Conservation (phyloP, 2,113 vertebrate genomes). For the Podarcis cretensis region DNA sequence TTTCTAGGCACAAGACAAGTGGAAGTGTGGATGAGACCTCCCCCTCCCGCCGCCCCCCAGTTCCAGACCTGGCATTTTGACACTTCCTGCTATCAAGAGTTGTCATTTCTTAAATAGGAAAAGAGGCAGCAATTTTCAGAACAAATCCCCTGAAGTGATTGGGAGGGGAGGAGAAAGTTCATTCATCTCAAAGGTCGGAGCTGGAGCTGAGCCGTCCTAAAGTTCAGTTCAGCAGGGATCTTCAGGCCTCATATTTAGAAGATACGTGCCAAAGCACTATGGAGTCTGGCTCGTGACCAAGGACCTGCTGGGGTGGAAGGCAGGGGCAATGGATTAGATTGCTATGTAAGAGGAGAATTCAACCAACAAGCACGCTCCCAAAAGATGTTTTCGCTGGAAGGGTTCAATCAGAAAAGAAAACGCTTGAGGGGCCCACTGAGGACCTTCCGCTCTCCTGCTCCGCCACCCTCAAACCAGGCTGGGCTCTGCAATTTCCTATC, state of each 20-base stretch:
- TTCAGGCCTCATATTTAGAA: constrained; percentile 8
- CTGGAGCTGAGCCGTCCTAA: neutral
- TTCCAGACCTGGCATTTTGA: neutral
- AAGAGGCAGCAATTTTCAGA: constrained; percentile 1
- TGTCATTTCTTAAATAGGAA: neutral
- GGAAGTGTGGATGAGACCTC: too few relatives aligned
- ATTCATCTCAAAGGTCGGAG: neutral
- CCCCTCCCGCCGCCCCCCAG: neutral
- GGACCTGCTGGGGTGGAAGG: constrained; percentile 46
- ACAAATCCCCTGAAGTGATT: neutral
- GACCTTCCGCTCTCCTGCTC: neutral
- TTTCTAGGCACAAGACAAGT: too few relatives aligned
- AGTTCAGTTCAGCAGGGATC: accelerated
- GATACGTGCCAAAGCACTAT: neutral
- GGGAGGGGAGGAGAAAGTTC: constrained; percentile 21
- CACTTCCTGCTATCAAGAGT: constrained; percentile 1
- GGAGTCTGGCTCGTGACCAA: constrained; percentile 28
- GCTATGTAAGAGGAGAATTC: constrained; percentile 44
- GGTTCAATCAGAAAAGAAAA: constrained; percentile 40
- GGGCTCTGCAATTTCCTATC: constrained; percentile 7
- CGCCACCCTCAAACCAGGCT: neutral
- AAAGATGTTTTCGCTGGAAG: constrained; percentile 22
- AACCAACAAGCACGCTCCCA: constrained; percentile 24
- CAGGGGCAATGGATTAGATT: constrained; percentile 24
- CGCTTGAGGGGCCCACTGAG: neutral